Percentiles rank a stretch among this genome's conserved stretches.
These are phyloP conservation scores for Scomber scombrus DNA, from an alignment of 2,113 vertebrate species.

Conservation along the genomic window DNA sequence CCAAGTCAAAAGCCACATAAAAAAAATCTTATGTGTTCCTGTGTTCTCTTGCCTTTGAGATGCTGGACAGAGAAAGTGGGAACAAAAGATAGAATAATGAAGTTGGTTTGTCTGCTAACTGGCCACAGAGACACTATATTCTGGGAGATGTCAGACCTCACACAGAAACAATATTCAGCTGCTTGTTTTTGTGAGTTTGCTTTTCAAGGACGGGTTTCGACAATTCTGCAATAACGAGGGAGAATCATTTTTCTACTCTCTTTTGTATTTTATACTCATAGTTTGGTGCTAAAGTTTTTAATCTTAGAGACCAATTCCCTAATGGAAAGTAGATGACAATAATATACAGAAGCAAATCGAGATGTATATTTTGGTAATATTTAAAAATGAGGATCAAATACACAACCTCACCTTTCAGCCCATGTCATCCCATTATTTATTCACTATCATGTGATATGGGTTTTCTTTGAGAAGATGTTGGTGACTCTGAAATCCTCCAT, in stretches of 20 bases:
- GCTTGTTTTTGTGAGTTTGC: slow-evolving; percentile 17
- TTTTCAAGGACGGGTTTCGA: neutral
- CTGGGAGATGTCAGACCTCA: slow-evolving; percentile 17
- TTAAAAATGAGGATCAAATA: slow-evolving; percentile 8
- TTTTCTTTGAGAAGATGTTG: neutral
- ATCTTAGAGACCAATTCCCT: no score
- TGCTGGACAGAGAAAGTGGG: neutral
- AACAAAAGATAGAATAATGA: slow-evolving; percentile 6
- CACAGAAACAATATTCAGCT: neutral
- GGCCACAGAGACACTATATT: slow-evolving; percentile 32
- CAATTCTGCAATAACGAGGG: neutral
- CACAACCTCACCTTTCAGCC: slow-evolving; percentile 16
- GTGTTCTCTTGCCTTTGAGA: slow-evolving; percentile 39
- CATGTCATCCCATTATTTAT: neutral
- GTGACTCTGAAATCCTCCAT: neutral
- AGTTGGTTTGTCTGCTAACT: slow-evolving; percentile 16
- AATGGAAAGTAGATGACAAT: no score
- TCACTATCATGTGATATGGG: slow-evolving; percentile 24
- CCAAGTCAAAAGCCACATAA: slow-evolving; percentile 38
- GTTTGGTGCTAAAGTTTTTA: no score
- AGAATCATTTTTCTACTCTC: no score
- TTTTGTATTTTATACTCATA: no score
- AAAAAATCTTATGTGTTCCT: slow-evolving; percentile 30
- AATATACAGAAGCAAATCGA: no score
- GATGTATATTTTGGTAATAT: no score